Evolutionary conservation across 2,888 invertebrate genomes (phyloP).

Genomic region (Chrysolina americana): DNA sequence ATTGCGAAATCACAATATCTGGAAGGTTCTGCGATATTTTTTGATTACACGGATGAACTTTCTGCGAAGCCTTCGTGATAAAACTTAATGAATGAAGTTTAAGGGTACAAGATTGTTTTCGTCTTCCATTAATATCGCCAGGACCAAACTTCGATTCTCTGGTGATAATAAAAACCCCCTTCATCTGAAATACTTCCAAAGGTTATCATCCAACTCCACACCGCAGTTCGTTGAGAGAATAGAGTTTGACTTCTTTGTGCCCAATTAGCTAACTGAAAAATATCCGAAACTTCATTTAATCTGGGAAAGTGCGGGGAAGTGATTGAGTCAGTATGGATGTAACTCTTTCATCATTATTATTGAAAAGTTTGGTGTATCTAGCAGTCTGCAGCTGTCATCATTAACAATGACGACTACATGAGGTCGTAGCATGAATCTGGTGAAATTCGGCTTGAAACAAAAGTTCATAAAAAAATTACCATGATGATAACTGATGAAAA

Average conservation of each 20-base stretch:
- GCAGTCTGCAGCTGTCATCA: no score
- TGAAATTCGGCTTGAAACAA: no score
- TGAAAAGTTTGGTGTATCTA: not conserved
- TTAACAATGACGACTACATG: no score
- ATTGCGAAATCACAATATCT: no score
- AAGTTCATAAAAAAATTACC: no score
- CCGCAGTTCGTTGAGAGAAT: slow-evolving; percentile 1
- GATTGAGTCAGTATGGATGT: no score
- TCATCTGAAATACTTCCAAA: slow-evolving; percentile 4
- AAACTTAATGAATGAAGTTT: slow-evolving; percentile 18
- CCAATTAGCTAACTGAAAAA: slow-evolving; percentile 4
- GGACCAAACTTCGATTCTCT: not conserved
- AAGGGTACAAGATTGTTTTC: slow-evolving; percentile 7
- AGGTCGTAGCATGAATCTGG: no score
- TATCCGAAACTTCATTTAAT: not conserved
- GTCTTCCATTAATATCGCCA: slow-evolving; percentile 4
- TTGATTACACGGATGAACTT: not conserved
- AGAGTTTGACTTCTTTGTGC: slow-evolving; percentile 17
- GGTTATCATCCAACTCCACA: not conserved
- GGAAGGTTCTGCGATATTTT: no score
- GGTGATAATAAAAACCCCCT: slow-evolving; percentile 14
- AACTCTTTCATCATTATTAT: not conserved
- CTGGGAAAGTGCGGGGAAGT: not conserved
- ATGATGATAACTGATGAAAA: no score
- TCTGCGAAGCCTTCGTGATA: not conserved